Percentiles rank a stretch among this genome's conserved stretches.
These are phyloP conservation scores for Rotaria macrura DNA, from an alignment of 2,888 invertebrate genomes.

Conservation along the genomic window DNA sequence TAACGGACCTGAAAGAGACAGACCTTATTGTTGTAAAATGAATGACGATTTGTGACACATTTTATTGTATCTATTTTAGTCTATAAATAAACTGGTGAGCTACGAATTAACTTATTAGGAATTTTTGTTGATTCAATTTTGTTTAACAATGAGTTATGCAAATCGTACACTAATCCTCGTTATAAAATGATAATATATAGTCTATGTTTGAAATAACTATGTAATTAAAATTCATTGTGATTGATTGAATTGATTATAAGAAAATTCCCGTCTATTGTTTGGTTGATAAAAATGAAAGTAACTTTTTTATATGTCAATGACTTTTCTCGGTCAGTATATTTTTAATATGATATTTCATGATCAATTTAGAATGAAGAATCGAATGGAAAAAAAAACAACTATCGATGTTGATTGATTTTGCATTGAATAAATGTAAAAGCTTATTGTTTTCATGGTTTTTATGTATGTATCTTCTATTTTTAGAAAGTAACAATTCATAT, in stretches of 20 bases:
- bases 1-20: not conserved
- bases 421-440: not conserved
- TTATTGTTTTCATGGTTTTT: too few species aligned
- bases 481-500: too few species aligned
- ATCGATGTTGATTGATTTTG: not conserved
- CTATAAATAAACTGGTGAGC: not conserved
- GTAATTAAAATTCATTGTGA: too few species aligned
- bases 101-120: not conserved
- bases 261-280: not conserved
- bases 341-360: not conserved
- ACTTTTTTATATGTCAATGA: not conserved
- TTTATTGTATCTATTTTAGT: conserved; percentile 8
- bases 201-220: too few species aligned
- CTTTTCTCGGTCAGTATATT: not conserved
- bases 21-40: not conserved
- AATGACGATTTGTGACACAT: not conserved
- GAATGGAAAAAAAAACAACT: not conserved
- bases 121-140: too few species aligned
- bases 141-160: too few species aligned
- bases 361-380: not conserved
- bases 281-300: not conserved
- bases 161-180: too few species aligned
- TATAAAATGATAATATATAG: too few species aligned
- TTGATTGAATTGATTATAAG: too few species aligned
- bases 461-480: too few species aligned